Conservation (phyloP, 1,140 invertebrate species). For the Gyrodactylus bullatarudis region DNA sequence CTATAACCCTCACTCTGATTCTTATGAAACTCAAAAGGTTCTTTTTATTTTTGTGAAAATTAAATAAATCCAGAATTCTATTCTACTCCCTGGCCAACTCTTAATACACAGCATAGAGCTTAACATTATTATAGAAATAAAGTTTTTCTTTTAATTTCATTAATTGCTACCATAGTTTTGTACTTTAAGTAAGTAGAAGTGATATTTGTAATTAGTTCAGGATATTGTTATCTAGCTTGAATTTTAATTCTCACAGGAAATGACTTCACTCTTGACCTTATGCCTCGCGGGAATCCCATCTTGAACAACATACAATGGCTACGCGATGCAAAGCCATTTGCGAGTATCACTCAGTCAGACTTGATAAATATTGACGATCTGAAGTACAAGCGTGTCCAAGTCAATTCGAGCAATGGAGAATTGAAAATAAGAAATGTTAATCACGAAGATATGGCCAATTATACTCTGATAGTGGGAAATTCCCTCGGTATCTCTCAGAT, state of each 20-base stretch:
- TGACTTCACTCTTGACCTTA: background rate
- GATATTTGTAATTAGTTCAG: too few relatives aligned
- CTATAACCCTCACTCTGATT: too few relatives aligned
- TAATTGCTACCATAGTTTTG: too few relatives aligned
- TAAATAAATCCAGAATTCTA: too few relatives aligned
- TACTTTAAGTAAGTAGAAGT: too few relatives aligned
- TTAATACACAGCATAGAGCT: too few relatives aligned
- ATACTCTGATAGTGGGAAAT: background rate
- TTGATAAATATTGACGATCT: background rate
- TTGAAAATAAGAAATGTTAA: background rate
- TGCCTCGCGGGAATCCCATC: background rate
- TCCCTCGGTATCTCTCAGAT: background rate
- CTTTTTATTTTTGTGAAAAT: too few relatives aligned
- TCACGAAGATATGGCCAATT: background rate
- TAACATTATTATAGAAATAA: too few relatives aligned
- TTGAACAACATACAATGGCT: background rate
- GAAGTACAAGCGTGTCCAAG: background rate
- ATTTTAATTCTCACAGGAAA: background rate
- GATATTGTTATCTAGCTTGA: too few relatives aligned
- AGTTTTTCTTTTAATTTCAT: too few relatives aligned
- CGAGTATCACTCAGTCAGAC: background rate
- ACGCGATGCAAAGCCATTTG: background rate
- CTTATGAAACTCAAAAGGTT: too few relatives aligned
- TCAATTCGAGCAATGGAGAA: background rate
- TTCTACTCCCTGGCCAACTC: too few relatives aligned